Base-by-base conservation (phyloP, 2,888 invertebrate species). In the Flexamia atlantica region DNA sequence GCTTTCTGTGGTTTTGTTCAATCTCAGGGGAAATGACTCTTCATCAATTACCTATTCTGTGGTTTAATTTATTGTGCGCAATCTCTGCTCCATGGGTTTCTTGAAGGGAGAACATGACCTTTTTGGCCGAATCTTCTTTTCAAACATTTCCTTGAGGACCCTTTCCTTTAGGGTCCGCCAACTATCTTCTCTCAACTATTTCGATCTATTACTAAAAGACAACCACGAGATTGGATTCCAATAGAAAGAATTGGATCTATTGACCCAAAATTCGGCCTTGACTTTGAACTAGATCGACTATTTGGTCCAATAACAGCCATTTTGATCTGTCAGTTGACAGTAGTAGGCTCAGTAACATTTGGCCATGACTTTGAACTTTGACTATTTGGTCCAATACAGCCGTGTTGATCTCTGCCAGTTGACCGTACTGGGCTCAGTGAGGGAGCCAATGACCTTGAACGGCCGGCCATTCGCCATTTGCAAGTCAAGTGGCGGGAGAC, bases 381-480 rank as follows among this genome's bases (percentile, higher is more conserved):
- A 57, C 57, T 20, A 57, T 57, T 57, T 23, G 20, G 57, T 57
- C 23, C 57, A 28, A 14, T 14, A 64, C 20, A 20, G 3, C 50
- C 50, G 50, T n/a, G 50, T 50, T 17, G 2, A 17, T 50, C 5
- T 9, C 40, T 40, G 36, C 9, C 36, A 7, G 36, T 36, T 9
- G 46, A 17, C 46, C 14, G 46, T 46, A 10, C 12, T 17, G 14
- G 46, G 2, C 46, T 46, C 46, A 7, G 36, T 46, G 4, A 17
- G 14, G 20, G 72, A 72, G 72, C 72, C 40, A 40, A 72, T 72
- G 72, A 76, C 76, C 76, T 76, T 76, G 76, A n/a, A 40, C 40
- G 1, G 76, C 23, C 40, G 1, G 76, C 23, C 50, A 76, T 76
- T 76, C 17, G 64, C 64, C 64, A 64, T 64, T 64, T 76, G 76